Conservation (phyloP, 2,797 vertebrate species). For the Anguilla anguilla region DNA sequence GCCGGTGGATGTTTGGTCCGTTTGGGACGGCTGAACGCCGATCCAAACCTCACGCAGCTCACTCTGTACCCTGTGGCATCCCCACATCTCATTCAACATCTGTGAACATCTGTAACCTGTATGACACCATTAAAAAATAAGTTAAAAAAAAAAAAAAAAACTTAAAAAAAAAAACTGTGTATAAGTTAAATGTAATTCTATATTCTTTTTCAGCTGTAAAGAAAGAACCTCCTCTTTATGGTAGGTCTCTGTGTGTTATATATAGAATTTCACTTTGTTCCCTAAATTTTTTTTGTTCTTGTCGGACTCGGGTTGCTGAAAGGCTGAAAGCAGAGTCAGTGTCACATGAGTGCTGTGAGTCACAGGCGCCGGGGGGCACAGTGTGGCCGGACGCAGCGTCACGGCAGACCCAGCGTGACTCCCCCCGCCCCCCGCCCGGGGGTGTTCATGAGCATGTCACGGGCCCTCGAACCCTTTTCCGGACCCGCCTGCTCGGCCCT, state of each 20-base stretch:
- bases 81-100: constrained; percentile 9
- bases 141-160: not conserved
- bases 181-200: constrained; percentile 62
- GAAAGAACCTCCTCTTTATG: constrained; percentile 78
- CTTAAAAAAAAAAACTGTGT: constrained; percentile 17
- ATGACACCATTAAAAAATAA: constrained; percentile 36
- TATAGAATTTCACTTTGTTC: constrained; percentile 21
- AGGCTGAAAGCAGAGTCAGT: not conserved
- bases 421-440: not conserved
- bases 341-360: constrained; percentile 16
- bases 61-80: not conserved
- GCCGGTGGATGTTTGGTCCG: not conserved
- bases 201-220: constrained; percentile 78
- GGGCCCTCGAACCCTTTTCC: not conserved
- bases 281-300: constrained; percentile 24
- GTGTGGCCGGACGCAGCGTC: not conserved
- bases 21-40: not conserved
- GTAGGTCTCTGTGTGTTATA: constrained; percentile 71
- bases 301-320: not conserved
- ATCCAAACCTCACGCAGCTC: not conserved
- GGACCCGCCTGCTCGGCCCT: not conserved
- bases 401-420: not conserved
- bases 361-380: not conserved
- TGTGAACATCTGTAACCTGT: constrained; percentile 14
- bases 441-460: not conserved